phyloP scores from a whole-genome alignment of 1,140 invertebrate species.

The Leptinotarsa defecta region DNA sequence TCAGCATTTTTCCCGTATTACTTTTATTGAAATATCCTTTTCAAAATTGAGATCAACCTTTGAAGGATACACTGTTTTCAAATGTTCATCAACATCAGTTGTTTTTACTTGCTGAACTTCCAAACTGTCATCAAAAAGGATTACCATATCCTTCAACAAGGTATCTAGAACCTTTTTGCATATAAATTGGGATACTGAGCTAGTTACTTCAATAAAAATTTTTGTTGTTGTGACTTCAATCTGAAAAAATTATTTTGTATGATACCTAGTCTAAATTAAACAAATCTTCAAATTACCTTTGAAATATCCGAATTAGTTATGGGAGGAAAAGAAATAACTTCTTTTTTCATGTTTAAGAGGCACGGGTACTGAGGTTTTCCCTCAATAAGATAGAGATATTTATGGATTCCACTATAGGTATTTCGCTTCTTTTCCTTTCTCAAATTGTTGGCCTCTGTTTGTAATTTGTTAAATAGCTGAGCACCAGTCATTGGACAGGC shows the following conservation, averaged over 20 bases:
- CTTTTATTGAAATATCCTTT: constrained; percentile 43
- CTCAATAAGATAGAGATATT: constrained; percentile 78
- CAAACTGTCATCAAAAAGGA: constrained; percentile 60
- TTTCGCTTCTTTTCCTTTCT: constrained; percentile 80
- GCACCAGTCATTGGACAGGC: constrained; percentile 65
- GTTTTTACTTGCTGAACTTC: constrained; percentile 72
- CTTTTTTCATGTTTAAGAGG: constrained; percentile 64
- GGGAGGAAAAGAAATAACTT: constrained; percentile 81
- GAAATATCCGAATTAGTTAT: constrained; percentile 81
- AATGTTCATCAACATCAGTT: constrained; percentile 68
- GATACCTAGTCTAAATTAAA: not conserved
- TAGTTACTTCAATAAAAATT: constrained; percentile 81
- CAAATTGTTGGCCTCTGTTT: constrained; percentile 74
- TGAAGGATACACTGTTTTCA: constrained; percentile 79
- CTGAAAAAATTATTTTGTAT: constrained; percentile 50
- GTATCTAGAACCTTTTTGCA: constrained; percentile 74
- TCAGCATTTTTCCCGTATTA: constrained; percentile 41
- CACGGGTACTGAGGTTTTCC: constrained; percentile 75
- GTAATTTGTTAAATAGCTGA: constrained; percentile 69
- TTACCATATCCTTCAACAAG: constrained; percentile 67
- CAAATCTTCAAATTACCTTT: constrained; percentile 62
- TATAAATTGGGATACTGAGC: constrained; percentile 64
- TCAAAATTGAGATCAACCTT: constrained; percentile 69
- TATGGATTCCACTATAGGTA: constrained; percentile 79
- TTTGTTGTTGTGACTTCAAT: constrained; percentile 66